Conservation (phyloP, 2,888 invertebrate species). For the Euclidia mi region DNA sequence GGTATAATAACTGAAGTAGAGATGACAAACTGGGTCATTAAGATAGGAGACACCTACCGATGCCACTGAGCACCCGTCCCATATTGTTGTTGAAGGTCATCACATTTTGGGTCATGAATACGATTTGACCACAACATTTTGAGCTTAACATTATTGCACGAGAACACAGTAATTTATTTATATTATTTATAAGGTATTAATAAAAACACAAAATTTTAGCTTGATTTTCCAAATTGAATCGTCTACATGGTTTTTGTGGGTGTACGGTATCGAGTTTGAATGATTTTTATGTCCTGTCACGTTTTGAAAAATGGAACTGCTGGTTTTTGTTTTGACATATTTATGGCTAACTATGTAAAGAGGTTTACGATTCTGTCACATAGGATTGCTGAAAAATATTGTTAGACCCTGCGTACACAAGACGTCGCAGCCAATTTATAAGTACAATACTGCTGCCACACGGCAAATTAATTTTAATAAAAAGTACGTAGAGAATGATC, state of each 20-base stretch:
- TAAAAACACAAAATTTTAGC: conserved; percentile 58
- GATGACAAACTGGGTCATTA: too few species aligned
- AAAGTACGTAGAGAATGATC: too few species aligned
- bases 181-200: conserved; percentile 28
- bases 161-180: conserved; percentile 24
- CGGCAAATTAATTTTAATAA: too few species aligned
- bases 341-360: conserved; percentile 21
- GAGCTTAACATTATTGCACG: conserved; percentile 66
- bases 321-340: conserved; percentile 13
- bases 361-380: conserved; percentile 1
- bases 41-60: conserved; percentile 52
- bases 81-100: conserved; percentile 56
- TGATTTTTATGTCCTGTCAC: conserved; percentile 59
- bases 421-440: too few species aligned
- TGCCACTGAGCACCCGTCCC: conserved; percentile 41
- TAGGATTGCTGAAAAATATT: too few species aligned
- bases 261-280: conserved; percentile 51
- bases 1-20: too few species aligned
- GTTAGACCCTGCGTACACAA: too few species aligned
- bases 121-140: conserved; percentile 61
- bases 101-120: conserved; percentile 59
- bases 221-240: conserved; percentile 51
- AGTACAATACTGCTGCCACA: too few species aligned
- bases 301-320: conserved; percentile 66
- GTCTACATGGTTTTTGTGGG: conserved; percentile 73